Evolutionary conservation across 1,140 invertebrate genomes (phyloP).

Genomic region (Drosophila athabasca): DNA sequence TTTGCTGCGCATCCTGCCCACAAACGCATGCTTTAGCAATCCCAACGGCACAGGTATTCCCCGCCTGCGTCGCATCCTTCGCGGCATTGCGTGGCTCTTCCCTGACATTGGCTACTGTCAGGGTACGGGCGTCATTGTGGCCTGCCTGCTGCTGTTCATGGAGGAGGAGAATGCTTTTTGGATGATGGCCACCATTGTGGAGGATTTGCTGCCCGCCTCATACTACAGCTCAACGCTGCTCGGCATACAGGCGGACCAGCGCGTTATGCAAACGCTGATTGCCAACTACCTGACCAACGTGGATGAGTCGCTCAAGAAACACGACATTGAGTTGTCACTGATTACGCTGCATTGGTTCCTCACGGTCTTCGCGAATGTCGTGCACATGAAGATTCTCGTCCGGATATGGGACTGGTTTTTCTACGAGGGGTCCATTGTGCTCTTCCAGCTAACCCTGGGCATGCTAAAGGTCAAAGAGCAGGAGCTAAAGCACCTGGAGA

Average conservation of each 20-base stretch:
- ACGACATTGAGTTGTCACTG: constrained; percentile 97
- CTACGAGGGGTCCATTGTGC: constrained; percentile 95
- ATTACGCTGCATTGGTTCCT: constrained; percentile 99
- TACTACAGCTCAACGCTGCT: constrained; percentile 97
- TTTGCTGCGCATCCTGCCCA: constrained; percentile 97
- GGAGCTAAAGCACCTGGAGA: constrained; percentile 91
- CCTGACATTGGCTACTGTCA: constrained; percentile 99
- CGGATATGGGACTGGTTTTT: constrained; percentile 98
- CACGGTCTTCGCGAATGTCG: constrained; percentile 98
- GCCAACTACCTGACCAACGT: constrained; percentile 95
- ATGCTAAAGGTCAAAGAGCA: constrained; percentile 97
- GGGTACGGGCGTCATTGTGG: constrained; percentile 97
- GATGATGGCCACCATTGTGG: constrained; percentile 99
- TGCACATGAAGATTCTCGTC: constrained; percentile 98
- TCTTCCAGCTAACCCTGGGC: constrained; percentile 98
- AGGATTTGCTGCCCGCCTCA: constrained; percentile 98
- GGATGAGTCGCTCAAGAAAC: constrained; percentile 94
- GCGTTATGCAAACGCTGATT: constrained; percentile 95
- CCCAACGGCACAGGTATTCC: constrained; percentile 95
- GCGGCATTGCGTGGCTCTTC: constrained; percentile 98
- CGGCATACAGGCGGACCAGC: constrained; percentile 96
- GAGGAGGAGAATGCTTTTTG: constrained; percentile 99
- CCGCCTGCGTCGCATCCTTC: constrained; percentile 93
- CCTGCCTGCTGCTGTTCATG: constrained; percentile 96
- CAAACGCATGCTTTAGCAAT: constrained; percentile 98